Conservation (phyloP, 37 sponge, comb jelly and placozoan genomes). For the Mnemiopsis leidyi region DNA sequence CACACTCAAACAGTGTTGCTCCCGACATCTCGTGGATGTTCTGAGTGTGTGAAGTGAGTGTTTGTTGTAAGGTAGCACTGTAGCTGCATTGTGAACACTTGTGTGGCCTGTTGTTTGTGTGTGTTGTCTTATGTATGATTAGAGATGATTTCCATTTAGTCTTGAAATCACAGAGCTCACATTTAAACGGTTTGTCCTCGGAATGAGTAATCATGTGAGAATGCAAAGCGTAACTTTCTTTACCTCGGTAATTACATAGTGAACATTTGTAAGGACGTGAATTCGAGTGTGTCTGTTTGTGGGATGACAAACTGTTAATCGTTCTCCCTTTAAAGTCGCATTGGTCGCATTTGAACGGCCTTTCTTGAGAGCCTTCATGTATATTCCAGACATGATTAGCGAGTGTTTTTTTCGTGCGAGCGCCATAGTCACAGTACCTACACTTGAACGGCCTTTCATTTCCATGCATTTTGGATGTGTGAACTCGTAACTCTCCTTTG, state of each 20-base stretch:
- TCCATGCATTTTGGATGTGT: background rate
- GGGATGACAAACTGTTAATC: background rate
- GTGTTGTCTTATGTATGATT: no score
- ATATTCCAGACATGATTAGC: background rate
- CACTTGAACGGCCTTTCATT: slow-evolving; percentile 10
- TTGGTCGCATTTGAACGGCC: background rate
- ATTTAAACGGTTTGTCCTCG: background rate
- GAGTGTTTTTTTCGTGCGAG: background rate
- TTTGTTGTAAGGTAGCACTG: no score
- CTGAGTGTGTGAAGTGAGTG: no score
- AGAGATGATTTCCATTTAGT: background rate
- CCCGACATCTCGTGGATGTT: no score
- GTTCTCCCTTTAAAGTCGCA: background rate
- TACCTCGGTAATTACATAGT: background rate
- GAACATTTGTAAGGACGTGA: background rate
- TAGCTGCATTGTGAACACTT: no score
- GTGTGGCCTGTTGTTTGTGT: background rate
- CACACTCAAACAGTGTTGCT: no score
- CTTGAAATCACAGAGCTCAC: background rate
- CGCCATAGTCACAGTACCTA: background rate
- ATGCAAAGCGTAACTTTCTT: background rate
- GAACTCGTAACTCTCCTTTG: background rate
- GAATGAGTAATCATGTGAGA: background rate
- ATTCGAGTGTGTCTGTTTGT: background rate
- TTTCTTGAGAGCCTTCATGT: background rate